Base-by-base conservation (phyloP, 2,797 vertebrate genomes). In the Gymnoscopelus braueri region DNA sequence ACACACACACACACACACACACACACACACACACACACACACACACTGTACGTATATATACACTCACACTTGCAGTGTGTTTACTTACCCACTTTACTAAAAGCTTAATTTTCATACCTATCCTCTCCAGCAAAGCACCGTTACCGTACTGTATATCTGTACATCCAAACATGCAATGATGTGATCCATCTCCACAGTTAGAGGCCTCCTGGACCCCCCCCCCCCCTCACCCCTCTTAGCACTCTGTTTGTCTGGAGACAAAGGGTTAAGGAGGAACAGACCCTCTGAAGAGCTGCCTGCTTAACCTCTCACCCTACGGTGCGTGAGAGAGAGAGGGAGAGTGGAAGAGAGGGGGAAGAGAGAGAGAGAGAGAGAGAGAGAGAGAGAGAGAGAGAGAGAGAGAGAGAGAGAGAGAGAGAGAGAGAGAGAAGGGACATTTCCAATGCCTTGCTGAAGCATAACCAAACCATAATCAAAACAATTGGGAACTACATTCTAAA, bases 231-330 rank as follows among this genome's bases (percentile, higher is more conserved):
- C 60, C 39, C 24, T 48, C 56, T 59, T 69, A 39, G 39, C 65
- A 53, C 65, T 19, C 23, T 76, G 57, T 82, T 81, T 78, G 83
- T 84, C 86, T 87, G 88, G 74, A 88, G 86, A 85, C 71, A 64
- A 89, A 79, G 87, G 90, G 92, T 93, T 93, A 92, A 93, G 85
- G 81, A 89, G 84, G 86, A 91, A 82, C 80, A 85, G 87, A 88
- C 81, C 84, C 83, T 83, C 81, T 88, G 84, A 93, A 89, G 89
- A 86, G 90, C 83, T 78, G 82, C 74, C 88, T 91, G 90, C 92
- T 93, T 93, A 92, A 91, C 92, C 91, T 85, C 78, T 73, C 86
- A 88, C 88, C 91, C 81, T 62, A 67, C 76, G 67, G 87, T 88
- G 89, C 79, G 83, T 72, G 83, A 78, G 69, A 83, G 81, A 80